Evolutionary conservation across 2,888 invertebrate genomes (phyloP).

Genomic region (Drosophila nigricruria): DNA sequence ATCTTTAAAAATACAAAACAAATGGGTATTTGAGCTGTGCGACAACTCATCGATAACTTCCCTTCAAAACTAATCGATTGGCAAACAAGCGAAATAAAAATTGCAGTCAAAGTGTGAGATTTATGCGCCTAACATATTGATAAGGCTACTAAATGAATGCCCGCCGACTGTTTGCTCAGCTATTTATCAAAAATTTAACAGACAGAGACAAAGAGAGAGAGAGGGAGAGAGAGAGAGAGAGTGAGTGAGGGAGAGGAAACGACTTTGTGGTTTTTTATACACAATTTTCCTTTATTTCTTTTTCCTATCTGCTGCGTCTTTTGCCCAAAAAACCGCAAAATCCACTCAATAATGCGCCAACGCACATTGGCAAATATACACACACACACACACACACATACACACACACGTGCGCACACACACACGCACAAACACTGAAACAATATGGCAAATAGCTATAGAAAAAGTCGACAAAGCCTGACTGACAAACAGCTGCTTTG

Average conservation of each 20-base stretch:
- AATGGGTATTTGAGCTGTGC: background rate
- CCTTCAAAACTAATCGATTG: conserved; percentile 3
- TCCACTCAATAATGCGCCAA: conserved; percentile 74
- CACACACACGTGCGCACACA: conserved; percentile 12
- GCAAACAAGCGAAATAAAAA: background rate
- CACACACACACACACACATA: conserved; percentile 8
- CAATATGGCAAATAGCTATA: conserved; percentile 17
- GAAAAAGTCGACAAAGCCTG: conserved; percentile 39
- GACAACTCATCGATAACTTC: background rate
- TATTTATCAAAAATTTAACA: conserved; percentile 55
- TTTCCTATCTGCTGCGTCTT: conserved; percentile 48
- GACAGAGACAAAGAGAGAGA: background rate
- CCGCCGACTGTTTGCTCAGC: conserved; percentile 9
- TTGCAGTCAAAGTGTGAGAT: background rate
- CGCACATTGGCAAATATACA: conserved; percentile 41
- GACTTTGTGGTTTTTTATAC: conserved; percentile 7
- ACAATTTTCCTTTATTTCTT: conserved; percentile 21
- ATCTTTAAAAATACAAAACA: background rate
- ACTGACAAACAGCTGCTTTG: conserved; percentile 28
- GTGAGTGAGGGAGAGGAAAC: background rate
- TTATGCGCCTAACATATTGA: conserved; percentile 20
- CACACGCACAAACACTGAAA: background rate
- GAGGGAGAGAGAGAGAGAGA: background rate
- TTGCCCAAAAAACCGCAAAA: conserved; percentile 72
- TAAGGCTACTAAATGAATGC: conserved; percentile 28